phyloP scores from a whole-genome alignment of 2,113 vertebrate species.

The Melanostigma gelatinosum region DNA sequence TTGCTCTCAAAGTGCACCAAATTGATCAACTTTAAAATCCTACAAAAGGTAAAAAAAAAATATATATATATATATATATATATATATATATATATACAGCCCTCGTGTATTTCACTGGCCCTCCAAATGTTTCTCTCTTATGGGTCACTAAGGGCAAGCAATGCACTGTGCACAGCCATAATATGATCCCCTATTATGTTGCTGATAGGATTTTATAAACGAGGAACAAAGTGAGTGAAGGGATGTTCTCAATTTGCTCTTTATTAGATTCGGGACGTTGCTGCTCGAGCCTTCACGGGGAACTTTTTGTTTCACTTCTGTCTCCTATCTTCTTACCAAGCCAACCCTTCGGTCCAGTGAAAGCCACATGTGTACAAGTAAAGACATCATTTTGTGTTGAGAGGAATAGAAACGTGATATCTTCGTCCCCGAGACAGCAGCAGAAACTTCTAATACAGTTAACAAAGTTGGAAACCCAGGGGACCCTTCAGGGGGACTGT shows the following conservation, averaged over 20 bases:
- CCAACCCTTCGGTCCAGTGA: conserved; percentile 11
- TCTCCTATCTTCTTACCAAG: conserved; percentile 9
- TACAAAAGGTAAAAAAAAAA: no score
- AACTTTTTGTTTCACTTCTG: conserved; percentile 21
- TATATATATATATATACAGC: background rate
- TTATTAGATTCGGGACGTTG: conserved; percentile 29
- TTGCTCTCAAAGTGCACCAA: background rate
- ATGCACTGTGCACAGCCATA: conserved; percentile 6
- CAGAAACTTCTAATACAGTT: background rate
- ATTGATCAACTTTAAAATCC: background rate
- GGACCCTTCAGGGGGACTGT: background rate
- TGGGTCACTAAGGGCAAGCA: conserved; percentile 13
- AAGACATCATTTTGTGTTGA: conserved; percentile 9
- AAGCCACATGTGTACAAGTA: conserved; percentile 19
- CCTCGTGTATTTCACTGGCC: background rate
- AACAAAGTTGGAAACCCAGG: background rate
- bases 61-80: background rate
- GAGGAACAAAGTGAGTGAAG: conserved; percentile 10
- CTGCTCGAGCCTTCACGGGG: background rate
- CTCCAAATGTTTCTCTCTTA: background rate
- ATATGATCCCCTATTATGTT: conserved; percentile 17
- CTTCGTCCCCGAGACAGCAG: background rate
- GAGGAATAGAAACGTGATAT: conserved; percentile 17
- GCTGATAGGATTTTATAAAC: conserved; percentile 28
- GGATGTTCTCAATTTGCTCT: conserved; percentile 19